These are phyloP conservation scores for Callocephalon fimbriatum DNA, from an alignment of 2,113 vertebrate genomes.

Conservation along the genomic window DNA sequence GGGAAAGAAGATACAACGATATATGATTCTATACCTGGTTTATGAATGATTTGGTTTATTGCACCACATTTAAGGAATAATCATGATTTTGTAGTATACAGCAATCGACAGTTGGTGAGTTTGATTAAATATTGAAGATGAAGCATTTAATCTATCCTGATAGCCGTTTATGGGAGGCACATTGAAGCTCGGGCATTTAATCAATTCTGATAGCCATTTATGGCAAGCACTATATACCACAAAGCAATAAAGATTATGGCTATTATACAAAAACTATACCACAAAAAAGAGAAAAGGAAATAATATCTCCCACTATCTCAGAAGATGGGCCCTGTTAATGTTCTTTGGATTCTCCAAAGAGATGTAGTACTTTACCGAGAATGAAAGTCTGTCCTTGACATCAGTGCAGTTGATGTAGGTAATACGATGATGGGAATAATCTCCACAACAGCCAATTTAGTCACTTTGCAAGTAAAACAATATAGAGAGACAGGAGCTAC, in stretches of 20 bases:
- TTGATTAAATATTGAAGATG: slow-evolving; percentile 44
- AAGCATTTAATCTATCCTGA: slow-evolving; percentile 37
- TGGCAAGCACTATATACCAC: not conserved
- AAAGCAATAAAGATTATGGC: slow-evolving; percentile 10
- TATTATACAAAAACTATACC: not conserved
- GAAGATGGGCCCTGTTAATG: not conserved
- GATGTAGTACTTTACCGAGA: not conserved
- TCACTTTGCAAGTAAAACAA: not conserved
- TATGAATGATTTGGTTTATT: not conserved
- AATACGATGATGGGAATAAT: not conserved
- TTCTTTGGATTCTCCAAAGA: not conserved
- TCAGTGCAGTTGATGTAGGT: not conserved
- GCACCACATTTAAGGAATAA: not conserved
- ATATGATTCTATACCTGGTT: not conserved
- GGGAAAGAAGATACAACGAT: not conserved
- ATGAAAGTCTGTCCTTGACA: not conserved
- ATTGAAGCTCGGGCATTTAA: not conserved
- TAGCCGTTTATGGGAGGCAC: not conserved
- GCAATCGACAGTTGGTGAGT: not conserved
- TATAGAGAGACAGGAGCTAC: not conserved
- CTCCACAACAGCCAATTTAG: not conserved
- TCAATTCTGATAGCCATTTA: slow-evolving; percentile 20
- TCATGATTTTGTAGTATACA: not conserved
- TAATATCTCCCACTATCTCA: not conserved
- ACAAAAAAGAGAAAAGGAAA: not conserved